Conservation (phyloP, 2,113 vertebrate species). For the Pseudopipra pipra region DNA sequence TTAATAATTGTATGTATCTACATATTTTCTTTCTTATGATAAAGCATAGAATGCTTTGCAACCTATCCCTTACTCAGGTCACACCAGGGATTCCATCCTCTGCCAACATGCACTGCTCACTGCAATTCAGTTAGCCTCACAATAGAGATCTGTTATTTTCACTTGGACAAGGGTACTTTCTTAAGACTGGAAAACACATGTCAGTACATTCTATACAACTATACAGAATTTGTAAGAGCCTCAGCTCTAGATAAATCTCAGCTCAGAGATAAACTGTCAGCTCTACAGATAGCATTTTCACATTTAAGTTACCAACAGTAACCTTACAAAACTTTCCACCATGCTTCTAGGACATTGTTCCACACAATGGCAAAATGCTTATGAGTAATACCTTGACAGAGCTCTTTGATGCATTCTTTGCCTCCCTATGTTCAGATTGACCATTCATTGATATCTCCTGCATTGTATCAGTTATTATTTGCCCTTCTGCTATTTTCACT, state of each 20-base stretch:
- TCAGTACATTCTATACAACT: background rate
- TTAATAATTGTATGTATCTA: background rate
- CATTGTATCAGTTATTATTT: background rate
- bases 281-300: background rate
- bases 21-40: background rate
- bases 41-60: background rate
- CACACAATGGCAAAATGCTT: background rate
- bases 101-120: background rate
- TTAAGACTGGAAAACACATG: background rate
- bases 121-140: background rate
- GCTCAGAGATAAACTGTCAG: background rate
- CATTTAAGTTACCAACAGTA: background rate
- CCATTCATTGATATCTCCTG: background rate
- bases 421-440: background rate
- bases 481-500: background rate
- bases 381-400: constrained; percentile 44
- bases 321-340: background rate
- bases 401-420: background rate
- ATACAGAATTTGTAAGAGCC: background rate
- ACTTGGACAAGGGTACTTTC: background rate
- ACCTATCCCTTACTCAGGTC: background rate
- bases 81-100: background rate
- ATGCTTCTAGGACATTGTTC: background rate
- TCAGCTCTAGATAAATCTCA: background rate
- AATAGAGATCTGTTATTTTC: background rate